Conservation (phyloP, 2,113 vertebrate species). For the Tauraco erythrolophus region DNA sequence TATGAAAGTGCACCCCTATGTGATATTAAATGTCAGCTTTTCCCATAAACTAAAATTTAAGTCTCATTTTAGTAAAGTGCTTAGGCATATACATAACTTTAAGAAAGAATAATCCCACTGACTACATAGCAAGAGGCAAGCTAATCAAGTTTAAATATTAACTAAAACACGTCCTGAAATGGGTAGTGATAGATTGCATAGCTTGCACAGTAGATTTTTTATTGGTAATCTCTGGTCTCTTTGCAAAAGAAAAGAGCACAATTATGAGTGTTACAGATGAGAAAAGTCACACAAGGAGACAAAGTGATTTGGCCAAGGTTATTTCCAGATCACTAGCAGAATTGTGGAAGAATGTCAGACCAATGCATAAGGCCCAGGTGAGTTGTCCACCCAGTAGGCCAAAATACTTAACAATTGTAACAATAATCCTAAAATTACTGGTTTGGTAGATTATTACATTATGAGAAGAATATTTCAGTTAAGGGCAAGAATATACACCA, state of each 20-base stretch:
- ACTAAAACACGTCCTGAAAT: not conserved
- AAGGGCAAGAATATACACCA: not conserved
- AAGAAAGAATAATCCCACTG: not conserved
- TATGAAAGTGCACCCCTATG: not conserved
- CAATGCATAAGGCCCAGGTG: accelerated
- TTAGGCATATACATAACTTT: not conserved
- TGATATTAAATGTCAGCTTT: slow-evolving; percentile 31
- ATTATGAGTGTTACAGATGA: not conserved
- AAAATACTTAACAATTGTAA: not conserved
- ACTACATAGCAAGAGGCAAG: not conserved
- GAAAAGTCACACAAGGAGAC: not conserved
- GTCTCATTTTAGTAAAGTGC: not conserved
- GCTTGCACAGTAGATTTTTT: not conserved
- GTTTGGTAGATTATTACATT: not conserved
- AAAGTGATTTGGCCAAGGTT: not conserved
- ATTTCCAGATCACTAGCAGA: not conserved
- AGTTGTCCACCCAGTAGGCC: not conserved
- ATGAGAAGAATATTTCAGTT: not conserved
- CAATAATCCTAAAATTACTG: not conserved
- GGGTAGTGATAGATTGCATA: not conserved
- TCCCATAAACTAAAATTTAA: slow-evolving; percentile 23
- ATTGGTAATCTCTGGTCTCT: not conserved
- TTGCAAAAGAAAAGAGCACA: not conserved
- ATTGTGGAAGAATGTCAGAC: not conserved
- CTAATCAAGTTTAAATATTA: slow-evolving; percentile 20